Evolutionary conservation across 1,140 invertebrate species (phyloP), one percentile per base, ranked within the genome.

Genomic region (Arion vulgaris): DNA sequence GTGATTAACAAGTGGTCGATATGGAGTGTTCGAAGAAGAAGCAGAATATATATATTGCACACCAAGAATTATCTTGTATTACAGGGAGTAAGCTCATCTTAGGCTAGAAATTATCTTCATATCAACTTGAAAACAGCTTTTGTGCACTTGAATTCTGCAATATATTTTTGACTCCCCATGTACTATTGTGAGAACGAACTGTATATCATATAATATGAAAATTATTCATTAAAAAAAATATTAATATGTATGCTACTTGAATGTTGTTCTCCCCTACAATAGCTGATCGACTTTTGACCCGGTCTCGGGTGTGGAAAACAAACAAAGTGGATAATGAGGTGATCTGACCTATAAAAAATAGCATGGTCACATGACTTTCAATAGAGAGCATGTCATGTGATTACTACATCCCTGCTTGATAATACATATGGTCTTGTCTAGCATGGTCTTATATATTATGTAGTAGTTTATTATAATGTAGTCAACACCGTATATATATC

Each of bases 261-360:
- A n/a, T 32, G 13, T 69, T n/a, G 32, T 68, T 57, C 28, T 81
- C 28, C 66, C n/a, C 19, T 84, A n/a, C 79, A 32, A 72, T 49
- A 85, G 79, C 86, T 84, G 88, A 89, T 81, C 82, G 88, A 71
- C 85, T 87, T 76, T 72, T 88, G 83, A 86, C 86, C 23, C 81
- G 88, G 36, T 89, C 88, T 17, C 76, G 88, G 28, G 86, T 89
- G 23, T 89, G 88, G 88, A 85, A 87, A 62, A 68, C 85, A 51
- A 85, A 84, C 62, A 81, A 81, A 0, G 28, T 79, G 49, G 75
- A 84, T 39, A 80, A 72, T 74, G 87, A 83, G 83, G 82, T 80
- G 82, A 83, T 41, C 23, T 77, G 57, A 75, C 15, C 15, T 57
- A 36, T 2, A 53, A 53, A 84, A 57, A 84, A 38, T 62, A 82